phyloP scores from a whole-genome alignment of 2,797 vertebrate species.

The Cynodonichthys magdalenae region DNA sequence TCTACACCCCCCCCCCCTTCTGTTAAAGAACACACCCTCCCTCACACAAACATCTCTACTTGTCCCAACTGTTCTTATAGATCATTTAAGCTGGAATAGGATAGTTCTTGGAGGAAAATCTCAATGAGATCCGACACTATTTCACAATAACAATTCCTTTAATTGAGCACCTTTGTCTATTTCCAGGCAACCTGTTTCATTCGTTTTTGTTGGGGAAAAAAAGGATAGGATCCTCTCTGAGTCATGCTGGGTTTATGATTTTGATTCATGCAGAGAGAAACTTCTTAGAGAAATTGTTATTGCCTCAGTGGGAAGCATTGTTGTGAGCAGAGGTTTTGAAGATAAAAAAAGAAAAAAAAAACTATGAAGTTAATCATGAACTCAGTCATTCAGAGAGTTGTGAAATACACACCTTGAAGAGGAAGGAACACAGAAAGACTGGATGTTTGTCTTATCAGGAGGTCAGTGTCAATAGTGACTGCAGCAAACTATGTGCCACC shows the following conservation, averaged over 20 bases:
- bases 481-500: neutral
- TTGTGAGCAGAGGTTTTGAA: slow-evolving; percentile 64
- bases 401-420: slow-evolving; percentile 30
- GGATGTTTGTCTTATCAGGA: slow-evolving; percentile 29
- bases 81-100: slow-evolving; percentile 77
- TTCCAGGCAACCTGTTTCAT: slow-evolving; percentile 66
- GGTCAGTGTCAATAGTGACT: slow-evolving; percentile 31
- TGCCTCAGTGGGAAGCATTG: slow-evolving; percentile 71
- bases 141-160: slow-evolving; percentile 81
- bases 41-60: slow-evolving; percentile 72
- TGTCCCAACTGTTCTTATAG: slow-evolving; percentile 73
- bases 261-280: slow-evolving; percentile 70
- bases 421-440: slow-evolving; percentile 8
- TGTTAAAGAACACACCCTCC: no score
- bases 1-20: no score
- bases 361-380: slow-evolving; percentile 69
- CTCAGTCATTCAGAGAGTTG: slow-evolving; percentile 59
- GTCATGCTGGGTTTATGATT: slow-evolving; percentile 81
- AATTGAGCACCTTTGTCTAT: slow-evolving; percentile 72
- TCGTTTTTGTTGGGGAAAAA: slow-evolving; percentile 60
- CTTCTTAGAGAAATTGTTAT: slow-evolving; percentile 75
- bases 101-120: slow-evolving; percentile 78
- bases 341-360: slow-evolving; percentile 48
- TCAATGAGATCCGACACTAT: slow-evolving; percentile 60
- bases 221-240: slow-evolving; percentile 62